Percentiles rank a stretch among this genome's conserved stretches.
phyloP scores from a whole-genome alignment of 2,888 invertebrate genomes.

The Andrena flavipes region DNA sequence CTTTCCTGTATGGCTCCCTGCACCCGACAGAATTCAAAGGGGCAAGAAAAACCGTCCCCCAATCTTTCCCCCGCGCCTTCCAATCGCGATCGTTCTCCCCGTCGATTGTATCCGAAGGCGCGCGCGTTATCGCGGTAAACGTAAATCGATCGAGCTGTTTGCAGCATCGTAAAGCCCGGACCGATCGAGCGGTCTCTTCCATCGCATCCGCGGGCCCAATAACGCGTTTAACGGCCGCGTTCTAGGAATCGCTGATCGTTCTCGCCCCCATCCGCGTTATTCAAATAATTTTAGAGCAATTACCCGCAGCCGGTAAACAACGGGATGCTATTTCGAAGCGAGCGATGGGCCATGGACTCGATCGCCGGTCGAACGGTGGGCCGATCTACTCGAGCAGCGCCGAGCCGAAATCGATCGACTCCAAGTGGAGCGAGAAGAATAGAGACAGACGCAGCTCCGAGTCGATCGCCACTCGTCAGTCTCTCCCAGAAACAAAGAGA shows the following conservation, averaged over 20 bases:
- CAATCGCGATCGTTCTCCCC: not conserved
- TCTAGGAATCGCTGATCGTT: conserved; percentile 19
- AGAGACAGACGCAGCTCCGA: not conserved
- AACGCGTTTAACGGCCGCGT: conserved; percentile 7
- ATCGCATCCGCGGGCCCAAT: conserved; percentile 1
- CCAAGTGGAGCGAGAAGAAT: not conserved
- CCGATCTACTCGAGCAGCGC: not conserved
- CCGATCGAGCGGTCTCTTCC: not conserved
- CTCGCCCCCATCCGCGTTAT: conserved; percentile 13
- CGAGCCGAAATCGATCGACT: not conserved
- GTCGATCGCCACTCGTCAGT: not conserved
- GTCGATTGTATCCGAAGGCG: not conserved
- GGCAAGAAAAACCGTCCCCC: not conserved
- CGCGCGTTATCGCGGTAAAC: not conserved
- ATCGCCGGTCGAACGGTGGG: not conserved
- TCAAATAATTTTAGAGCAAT: conserved; percentile 35
- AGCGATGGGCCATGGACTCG: not conserved
- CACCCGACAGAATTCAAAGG: not conserved
- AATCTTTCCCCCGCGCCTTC: not conserved
- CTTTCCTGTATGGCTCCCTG: not conserved
- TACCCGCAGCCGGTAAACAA: conserved; percentile 29
- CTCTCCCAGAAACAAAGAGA: not conserved
- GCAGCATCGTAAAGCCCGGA: not conserved
- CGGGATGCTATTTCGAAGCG: conserved; percentile 20
- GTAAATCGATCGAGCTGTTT: conserved; percentile 1